These are phyloP conservation scores for Phengaris alcon DNA, from an alignment of 2,888 invertebrate genomes.

Conservation along the genomic window DNA sequence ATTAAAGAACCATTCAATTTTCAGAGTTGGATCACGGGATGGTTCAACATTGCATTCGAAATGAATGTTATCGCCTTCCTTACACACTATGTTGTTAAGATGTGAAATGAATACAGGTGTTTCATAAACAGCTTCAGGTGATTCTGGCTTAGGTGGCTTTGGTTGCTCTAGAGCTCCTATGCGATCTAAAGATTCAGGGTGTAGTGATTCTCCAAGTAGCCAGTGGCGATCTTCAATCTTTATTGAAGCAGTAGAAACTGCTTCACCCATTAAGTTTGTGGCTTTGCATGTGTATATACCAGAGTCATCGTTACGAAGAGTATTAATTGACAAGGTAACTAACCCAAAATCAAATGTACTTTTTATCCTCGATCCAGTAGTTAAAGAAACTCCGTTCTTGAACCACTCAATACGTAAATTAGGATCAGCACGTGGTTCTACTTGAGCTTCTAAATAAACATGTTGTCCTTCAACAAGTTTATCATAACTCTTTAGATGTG, in stretches of 20 bases:
- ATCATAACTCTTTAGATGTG: constrained; percentile 91
- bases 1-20: constrained; percentile 97
- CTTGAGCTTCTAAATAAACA: constrained; percentile 92
- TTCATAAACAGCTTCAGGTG: constrained; percentile 89
- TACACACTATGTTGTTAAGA: constrained; percentile 92
- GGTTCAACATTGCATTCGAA: constrained; percentile 96
- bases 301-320: constrained; percentile 92
- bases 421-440: constrained; percentile 93
- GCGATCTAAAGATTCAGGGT: constrained; percentile 92
- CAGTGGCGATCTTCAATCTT: constrained; percentile 94
- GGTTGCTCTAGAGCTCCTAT: constrained; percentile 93
- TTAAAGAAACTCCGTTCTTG: constrained; percentile 91
- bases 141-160: constrained; percentile 81
- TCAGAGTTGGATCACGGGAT: constrained; percentile 92
- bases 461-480: constrained; percentile 92
- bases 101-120: constrained; percentile 94
- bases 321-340: constrained; percentile 93
- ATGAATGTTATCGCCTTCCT: constrained; percentile 92
- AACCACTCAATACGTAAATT: constrained; percentile 94
- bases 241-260: constrained; percentile 93
- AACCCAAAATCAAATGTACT: constrained; percentile 98
- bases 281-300: constrained; percentile 98
- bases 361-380: constrained; percentile 92
- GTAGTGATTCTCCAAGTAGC: constrained; percentile 91
- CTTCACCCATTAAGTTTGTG: constrained; percentile 94